A percentile compares a stretch with the other conserved stretches of the same genome.
phyloP scores from a whole-genome alignment of 2,113 vertebrate species.

The Phalacrocorax carbo region DNA sequence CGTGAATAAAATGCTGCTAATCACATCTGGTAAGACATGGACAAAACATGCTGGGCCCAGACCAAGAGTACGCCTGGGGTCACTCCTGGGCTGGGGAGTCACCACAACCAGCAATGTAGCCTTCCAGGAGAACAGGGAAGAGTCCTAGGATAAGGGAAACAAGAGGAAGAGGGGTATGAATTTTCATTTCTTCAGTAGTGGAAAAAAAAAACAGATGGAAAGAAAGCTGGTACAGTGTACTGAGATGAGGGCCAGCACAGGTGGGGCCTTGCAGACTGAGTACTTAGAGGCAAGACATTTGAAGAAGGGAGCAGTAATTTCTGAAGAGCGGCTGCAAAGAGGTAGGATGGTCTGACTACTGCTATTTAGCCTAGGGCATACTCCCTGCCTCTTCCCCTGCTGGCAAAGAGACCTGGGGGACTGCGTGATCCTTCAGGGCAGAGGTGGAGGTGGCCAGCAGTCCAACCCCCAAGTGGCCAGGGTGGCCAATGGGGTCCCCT shows the following conservation, averaged over 20 bases:
- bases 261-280: background rate
- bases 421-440: background rate
- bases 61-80: background rate
- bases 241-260: background rate
- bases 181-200: background rate
- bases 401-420: background rate
- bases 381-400: background rate
- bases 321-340: background rate
- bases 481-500: background rate
- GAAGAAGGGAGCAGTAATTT: background rate
- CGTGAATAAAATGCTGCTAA: background rate
- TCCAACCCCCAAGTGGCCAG: no score
- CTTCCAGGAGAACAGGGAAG: background rate
- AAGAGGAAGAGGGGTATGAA: background rate
- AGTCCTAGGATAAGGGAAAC: background rate
- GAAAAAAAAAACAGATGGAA: background rate
- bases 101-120: background rate
- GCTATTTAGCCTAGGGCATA: background rate
- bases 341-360: background rate
- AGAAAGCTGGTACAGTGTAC: background rate
- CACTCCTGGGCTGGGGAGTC: background rate
- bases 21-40: background rate
- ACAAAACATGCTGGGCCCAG: background rate
- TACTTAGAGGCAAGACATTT: accelerated
- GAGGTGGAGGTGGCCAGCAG: background rate